Conservation (phyloP, 2,113 vertebrate species). For the Podarcis muralis region DNA sequence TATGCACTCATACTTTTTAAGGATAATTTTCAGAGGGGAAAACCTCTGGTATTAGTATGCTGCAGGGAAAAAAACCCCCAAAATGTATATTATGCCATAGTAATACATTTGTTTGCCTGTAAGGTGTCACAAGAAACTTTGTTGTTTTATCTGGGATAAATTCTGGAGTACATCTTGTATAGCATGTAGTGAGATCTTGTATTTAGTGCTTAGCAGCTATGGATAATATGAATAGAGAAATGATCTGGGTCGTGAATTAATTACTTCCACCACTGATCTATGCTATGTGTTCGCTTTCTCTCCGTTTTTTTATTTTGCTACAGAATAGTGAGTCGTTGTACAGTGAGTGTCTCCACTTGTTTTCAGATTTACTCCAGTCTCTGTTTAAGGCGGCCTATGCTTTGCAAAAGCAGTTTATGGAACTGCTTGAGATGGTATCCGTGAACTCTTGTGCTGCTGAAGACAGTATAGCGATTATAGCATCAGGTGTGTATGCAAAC, state of each 20-base stretch:
- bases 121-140: neutral
- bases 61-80: too few relatives aligned
- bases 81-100: too few relatives aligned
- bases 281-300: neutral
- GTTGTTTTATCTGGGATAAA: neutral
- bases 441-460: conserved; percentile 75
- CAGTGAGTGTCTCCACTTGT: conserved; percentile 85
- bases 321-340: conserved; percentile 93
- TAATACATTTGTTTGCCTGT: neutral
- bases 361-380: conserved; percentile 90
- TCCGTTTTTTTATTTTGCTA: neutral
- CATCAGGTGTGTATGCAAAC: conserved; percentile 76
- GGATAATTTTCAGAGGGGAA: neutral
- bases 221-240: neutral
- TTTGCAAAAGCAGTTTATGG: conserved; percentile 92
- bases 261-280: neutral
- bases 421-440: conserved; percentile 85
- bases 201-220: neutral
- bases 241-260: neutral
- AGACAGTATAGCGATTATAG: conserved; percentile 77
- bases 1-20: neutral
- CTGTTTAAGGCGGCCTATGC: conserved; percentile 92
- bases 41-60: neutral
- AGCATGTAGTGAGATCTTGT: neutral
- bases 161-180: neutral